phyloP scores from a whole-genome alignment of 2,797 vertebrate genomes.

The Lagodon rhomboides region DNA sequence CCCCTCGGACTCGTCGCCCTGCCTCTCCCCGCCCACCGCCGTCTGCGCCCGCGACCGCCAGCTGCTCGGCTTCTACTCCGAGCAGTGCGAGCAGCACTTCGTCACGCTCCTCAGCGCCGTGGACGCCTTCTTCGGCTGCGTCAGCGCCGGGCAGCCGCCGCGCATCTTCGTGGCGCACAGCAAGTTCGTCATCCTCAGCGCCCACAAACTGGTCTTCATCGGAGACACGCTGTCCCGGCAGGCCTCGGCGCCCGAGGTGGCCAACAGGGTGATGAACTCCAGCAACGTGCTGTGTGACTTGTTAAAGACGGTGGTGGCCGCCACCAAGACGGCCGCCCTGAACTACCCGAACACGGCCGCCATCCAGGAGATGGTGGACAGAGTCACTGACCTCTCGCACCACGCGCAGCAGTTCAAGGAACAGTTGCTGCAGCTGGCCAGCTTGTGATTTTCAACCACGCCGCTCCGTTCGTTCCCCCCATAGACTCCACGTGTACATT shows the following conservation, averaged over 20 bases:
- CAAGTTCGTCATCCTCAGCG: slow-evolving; percentile 97
- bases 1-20: slow-evolving; percentile 67
- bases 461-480: slow-evolving; percentile 17
- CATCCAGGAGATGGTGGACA: slow-evolving; percentile 97
- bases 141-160: slow-evolving; percentile 91
- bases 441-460: slow-evolving; percentile 73
- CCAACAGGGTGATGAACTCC: slow-evolving; percentile 93
- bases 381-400: slow-evolving; percentile 92
- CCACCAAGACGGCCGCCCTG: slow-evolving; percentile 94
- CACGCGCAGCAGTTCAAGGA: slow-evolving; percentile 93
- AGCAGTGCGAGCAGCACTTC: slow-evolving; percentile 96
- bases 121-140: slow-evolving; percentile 93
- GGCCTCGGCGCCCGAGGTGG: slow-evolving; percentile 87
- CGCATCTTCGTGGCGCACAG: slow-evolving; percentile 97
- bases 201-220: slow-evolving; percentile 98
- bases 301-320: slow-evolving; percentile 92
- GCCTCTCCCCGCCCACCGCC: slow-evolving; percentile 59
- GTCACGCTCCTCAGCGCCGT: slow-evolving; percentile 93
- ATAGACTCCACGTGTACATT: slow-evolving; percentile 58
- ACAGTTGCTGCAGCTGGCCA: slow-evolving; percentile 91
- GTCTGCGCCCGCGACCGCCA: slow-evolving; percentile 87
- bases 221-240: slow-evolving; percentile 95
- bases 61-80: slow-evolving; percentile 93
- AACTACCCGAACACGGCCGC: slow-evolving; percentile 92
- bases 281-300: slow-evolving; percentile 95